Evolutionary conservation across 2,113 vertebrate species (phyloP).

Genomic region (Carassius carassius): DNA sequence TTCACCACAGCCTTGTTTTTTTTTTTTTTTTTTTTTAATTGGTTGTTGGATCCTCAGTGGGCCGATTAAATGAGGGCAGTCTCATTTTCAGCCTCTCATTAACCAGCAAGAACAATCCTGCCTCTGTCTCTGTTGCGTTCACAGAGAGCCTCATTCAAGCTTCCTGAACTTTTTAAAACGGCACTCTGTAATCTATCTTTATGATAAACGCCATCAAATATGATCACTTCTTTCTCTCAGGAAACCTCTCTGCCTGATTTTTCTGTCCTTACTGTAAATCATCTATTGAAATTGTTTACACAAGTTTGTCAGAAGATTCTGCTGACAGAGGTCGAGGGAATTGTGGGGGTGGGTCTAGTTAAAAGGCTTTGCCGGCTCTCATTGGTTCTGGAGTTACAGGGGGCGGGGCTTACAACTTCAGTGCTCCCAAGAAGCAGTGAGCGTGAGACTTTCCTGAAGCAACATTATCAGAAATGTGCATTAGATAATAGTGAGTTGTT

Average conservation of each 20-base stretch:
- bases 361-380: background rate
- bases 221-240: background rate
- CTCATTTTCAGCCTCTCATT: slow-evolving; percentile 48
- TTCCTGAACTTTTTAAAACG: slow-evolving; percentile 8
- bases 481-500: background rate
- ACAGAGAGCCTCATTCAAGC: slow-evolving; percentile 30
- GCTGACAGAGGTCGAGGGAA: background rate
- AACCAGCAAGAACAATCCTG: slow-evolving; percentile 47
- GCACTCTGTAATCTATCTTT: slow-evolving; percentile 20
- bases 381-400: slow-evolving; percentile 29
- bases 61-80: slow-evolving; percentile 35
- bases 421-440: background rate
- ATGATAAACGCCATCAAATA: slow-evolving; percentile 8
- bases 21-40: slow-evolving; percentile 13
- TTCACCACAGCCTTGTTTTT: slow-evolving; percentile 16
- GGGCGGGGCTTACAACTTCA: background rate
- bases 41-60: slow-evolving; percentile 36
- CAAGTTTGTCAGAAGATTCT: slow-evolving; percentile 17
- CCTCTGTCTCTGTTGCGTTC: slow-evolving; percentile 35
- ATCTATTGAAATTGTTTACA: slow-evolving; percentile 18
- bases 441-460: slow-evolving; percentile 7
- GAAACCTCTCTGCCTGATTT: background rate
- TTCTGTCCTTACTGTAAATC: slow-evolving; percentile 25
- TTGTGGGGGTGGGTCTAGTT: slow-evolving; percentile 19
- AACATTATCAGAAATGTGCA: background rate